phyloP scores from a whole-genome alignment of 1,140 invertebrate genomes.

The Rhizoglyphus robini region DNA sequence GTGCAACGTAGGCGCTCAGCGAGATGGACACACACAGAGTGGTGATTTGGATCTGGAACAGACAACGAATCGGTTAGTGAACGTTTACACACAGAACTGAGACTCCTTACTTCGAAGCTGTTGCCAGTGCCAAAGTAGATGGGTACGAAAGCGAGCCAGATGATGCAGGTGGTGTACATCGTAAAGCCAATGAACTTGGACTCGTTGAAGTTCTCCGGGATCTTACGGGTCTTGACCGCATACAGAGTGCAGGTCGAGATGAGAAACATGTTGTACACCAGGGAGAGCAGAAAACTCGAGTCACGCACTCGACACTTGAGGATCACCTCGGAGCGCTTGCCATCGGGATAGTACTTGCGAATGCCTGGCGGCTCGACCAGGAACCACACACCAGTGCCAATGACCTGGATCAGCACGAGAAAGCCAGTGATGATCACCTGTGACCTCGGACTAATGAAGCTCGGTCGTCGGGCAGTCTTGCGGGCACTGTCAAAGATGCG shows the following conservation, averaged over 20 bases:
- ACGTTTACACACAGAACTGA: not conserved
- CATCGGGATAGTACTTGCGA: conserved; percentile 38
- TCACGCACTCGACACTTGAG: conserved; percentile 47
- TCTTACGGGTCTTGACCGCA: conserved; percentile 75
- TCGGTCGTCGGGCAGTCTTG: conserved; percentile 68
- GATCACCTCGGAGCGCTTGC: conserved; percentile 36
- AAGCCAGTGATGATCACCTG: conserved; percentile 52
- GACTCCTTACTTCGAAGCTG: conserved; percentile 20
- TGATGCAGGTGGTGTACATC: conserved; percentile 89
- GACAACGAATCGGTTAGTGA: not conserved
- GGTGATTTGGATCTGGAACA: conserved; percentile 52
- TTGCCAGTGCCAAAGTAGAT: conserved; percentile 52
- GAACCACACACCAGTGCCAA: conserved; percentile 42
- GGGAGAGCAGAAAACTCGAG: conserved; percentile 45
- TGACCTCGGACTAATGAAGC: conserved; percentile 70
- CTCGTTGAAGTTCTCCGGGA: conserved; percentile 89
- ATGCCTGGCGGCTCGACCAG: conserved; percentile 44
- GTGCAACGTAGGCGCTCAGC: conserved; percentile 71
- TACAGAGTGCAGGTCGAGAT: conserved; percentile 60
- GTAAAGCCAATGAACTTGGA: conserved; percentile 85
- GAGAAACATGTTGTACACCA: conserved; percentile 48
- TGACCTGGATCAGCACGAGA: conserved; percentile 45
- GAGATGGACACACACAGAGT: conserved; percentile 84
- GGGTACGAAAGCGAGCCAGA: conserved; percentile 79
- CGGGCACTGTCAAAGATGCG: conserved; percentile 78